Percentiles rank a stretch among this genome's conserved stretches.
phyloP scores from a whole-genome alignment of 2,888 invertebrate species.

The Plebejus anna region DNA sequence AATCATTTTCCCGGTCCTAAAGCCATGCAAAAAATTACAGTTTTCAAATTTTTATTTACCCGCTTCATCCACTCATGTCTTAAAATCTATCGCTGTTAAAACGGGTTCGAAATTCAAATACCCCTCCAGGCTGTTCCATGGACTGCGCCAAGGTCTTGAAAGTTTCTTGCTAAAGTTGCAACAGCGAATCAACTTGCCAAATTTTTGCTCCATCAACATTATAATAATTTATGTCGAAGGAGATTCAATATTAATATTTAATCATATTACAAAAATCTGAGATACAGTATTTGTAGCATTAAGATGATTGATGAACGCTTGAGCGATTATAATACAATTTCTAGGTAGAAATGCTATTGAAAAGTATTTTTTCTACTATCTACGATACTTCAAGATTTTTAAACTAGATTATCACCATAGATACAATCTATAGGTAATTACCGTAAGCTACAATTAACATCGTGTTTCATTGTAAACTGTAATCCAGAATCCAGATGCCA shows the following conservation, averaged over 20 bases:
- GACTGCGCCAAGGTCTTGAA: constrained; percentile 2
- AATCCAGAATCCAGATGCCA: constrained; percentile 2
- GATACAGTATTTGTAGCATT: not conserved
- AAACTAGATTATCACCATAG: not conserved
- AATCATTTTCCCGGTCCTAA: too few species aligned
- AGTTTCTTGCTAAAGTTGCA: not conserved
- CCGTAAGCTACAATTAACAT: not conserved
- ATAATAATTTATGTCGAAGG: not conserved
- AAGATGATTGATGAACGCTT: not conserved
- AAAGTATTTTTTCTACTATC: too few species aligned
- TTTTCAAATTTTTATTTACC: too few species aligned
- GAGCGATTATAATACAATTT: not conserved
- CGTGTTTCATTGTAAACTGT: not conserved
- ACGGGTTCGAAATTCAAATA: constrained; percentile 17
- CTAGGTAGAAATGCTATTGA: too few species aligned
- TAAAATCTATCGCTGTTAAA: not conserved
- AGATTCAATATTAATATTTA: not conserved
- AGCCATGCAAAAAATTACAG: too few species aligned
- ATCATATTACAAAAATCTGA: too few species aligned
- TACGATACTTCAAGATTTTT: not conserved
- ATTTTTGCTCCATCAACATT: not conserved
- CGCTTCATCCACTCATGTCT: too few species aligned
- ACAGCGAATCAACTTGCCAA: not conserved
- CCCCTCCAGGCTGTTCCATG: not conserved
- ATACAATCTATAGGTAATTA: not conserved